Base-by-base conservation (phyloP, 2,113 vertebrate species). In the Grammomys surdaster region DNA sequence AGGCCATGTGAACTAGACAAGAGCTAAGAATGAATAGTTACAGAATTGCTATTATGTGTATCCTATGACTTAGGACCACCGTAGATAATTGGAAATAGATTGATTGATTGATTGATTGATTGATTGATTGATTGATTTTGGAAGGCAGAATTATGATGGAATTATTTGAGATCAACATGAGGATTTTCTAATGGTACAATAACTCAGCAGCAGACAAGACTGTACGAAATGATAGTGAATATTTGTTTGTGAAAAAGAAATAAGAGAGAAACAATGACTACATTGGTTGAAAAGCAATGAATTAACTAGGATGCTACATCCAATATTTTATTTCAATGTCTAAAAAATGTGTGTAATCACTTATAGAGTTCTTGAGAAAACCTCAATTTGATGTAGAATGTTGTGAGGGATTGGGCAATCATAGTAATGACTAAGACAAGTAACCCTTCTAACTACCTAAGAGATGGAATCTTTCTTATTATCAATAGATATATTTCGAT, bases 121-220 rank as follows among this genome's bases (percentile, higher is more conserved):
- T 67, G 12, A 13, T 67, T n/a, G 8, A 40, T 40, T 73, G 9
- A 73, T 91, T 92, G 82, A 17, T 7, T 77, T 20, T 28, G 13
- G 26, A 16, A 89, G 17, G 20, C 28, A 76, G 33, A 91, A 73
- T 89, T 19, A 92, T 58, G 14, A n/a, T 13, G n/a, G 60, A 73
- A 80, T 73, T 91, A 80, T 73, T 91, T 96, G 33, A 84, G 31
- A 89, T 88, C 46, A 78, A 33, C 10, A 10, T 54, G 26, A 77
- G 6, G 33, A 72, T n/a, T 93, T 65, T 90, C n/a, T 95, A 75
- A 70, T 1, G 40, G 4, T 13, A 36, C 5, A 87, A 17, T 20
- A 36, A 54, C 4, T 91, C 5, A 88, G 60, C 10, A 78, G 69
- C 24, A 91, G 70, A 86, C 56, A 96, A 22, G 54, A 72, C 14